Conservation (phyloP, 64 coral and sea anemone species). For the Orbicella faveolata region DNA sequence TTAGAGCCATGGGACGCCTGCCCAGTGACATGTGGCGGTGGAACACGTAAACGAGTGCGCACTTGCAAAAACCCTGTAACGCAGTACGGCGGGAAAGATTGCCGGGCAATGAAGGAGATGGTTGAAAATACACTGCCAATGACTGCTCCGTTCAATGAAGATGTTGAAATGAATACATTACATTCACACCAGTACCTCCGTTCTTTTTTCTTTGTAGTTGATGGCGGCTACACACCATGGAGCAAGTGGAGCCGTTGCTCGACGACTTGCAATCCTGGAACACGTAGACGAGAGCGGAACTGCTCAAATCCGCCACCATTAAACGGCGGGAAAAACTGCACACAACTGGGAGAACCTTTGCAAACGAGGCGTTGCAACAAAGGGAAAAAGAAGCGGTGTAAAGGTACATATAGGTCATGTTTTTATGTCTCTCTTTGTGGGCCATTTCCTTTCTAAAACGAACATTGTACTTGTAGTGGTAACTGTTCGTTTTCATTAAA, state of each 20-base stretch:
- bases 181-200: background rate
- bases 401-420: too few species aligned
- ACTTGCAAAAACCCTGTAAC: constrained; percentile 63
- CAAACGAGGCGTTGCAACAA: background rate
- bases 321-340: constrained; percentile 35
- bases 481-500: too few species aligned
- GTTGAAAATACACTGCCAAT: too few species aligned
- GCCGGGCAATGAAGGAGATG: background rate
- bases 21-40: constrained; percentile 53
- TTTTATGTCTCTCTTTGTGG: too few species aligned
- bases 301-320: constrained; percentile 38
- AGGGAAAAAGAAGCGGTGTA: too few species aligned
- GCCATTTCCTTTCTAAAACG: too few species aligned
- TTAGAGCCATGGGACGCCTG: constrained; percentile 50
- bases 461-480: too few species aligned
- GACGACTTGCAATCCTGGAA: background rate
- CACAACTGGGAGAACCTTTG: background rate
- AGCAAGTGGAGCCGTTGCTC: background rate
- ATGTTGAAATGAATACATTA: background rate
- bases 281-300: background rate
- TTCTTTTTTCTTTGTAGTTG: background rate
- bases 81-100: constrained; percentile 45
- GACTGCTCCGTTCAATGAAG: too few species aligned
- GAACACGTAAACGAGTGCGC: constrained; percentile 32
- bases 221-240: constrained; percentile 36